Base-by-base conservation (phyloP, 64 coral and sea anemone genomes). In the Exaiptasia diaphana region DNA sequence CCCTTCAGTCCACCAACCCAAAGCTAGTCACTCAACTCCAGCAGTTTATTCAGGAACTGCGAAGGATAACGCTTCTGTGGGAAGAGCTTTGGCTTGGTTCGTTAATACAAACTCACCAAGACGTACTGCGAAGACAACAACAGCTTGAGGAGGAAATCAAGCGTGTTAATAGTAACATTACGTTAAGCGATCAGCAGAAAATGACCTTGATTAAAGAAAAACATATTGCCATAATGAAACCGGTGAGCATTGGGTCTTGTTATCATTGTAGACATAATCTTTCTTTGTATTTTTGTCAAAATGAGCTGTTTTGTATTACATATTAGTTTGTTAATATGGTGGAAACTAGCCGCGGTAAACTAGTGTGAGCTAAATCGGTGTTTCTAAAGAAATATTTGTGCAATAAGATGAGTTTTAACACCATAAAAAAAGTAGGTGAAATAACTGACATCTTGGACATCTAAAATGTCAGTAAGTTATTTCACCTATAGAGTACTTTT, bases 151-250 rank as follows among this genome's bases (percentile, higher is more conserved):
- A 99, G 12, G 95, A 99, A 68, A 88, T 99, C 36, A 99, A 99
- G 26, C 52, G 95, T 59, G 95, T 99, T 8, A 92, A 85, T 64
- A 69, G 81, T 21, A 99, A 92, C 67, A 75, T 67, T n/a, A 93
- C 85, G n/a, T 43, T 99, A 34, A 76, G 74, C 13, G 71, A 44
- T 64, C 89, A 93, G 68, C 90, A 99, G 68, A 99, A 93, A 34
- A 68, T 89, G 6, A 64, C 90, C 3, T 41, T 99, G 68, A 89
- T 99, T 23, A 92, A 68, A 41, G 95, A 92, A 33, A 99, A 99
- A 55, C 95, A 99, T 38, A 26, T 99, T 39, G 95, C 95, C 43
- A 89, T 99, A n/a, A 99, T 99, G 95, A 99, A 93, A 71, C 95
- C 95, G 0, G 95, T 99, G 62, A 89, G 95, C 86, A 42, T 15